These are phyloP conservation scores for Garrulus glandarius DNA, from an alignment of 2,797 vertebrate species.

Conservation along the genomic window DNA sequence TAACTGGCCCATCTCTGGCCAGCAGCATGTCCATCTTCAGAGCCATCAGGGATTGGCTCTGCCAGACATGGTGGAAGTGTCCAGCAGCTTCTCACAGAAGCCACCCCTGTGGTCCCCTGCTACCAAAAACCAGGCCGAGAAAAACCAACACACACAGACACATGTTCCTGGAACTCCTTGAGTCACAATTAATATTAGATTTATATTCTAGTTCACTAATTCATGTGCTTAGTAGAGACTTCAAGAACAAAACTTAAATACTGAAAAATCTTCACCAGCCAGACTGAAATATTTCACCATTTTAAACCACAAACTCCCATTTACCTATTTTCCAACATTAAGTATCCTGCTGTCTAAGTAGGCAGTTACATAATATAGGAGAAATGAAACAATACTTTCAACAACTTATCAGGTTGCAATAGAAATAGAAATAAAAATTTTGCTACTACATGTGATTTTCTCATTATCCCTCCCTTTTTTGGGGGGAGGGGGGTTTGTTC, in stretches of 20 bases:
- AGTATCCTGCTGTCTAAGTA: not conserved
- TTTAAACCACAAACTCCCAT: not conserved
- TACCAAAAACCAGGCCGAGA: not conserved
- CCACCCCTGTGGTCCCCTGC: not conserved
- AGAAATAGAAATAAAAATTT: not conserved
- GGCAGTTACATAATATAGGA: not conserved
- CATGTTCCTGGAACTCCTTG: rapidly evolving
- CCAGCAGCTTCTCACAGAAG: not conserved
- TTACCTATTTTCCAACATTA: not conserved
- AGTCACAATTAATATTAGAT: not conserved
- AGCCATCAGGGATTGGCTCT: not conserved
- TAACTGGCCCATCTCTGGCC: not conserved
- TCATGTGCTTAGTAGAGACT: not conserved
- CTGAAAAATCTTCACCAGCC: not conserved
- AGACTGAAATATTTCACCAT: not conserved
- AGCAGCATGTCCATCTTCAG: not conserved
- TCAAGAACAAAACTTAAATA: not conserved
- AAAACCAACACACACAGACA: not conserved
- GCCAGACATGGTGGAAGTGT: not conserved
- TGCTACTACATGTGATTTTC: not conserved
- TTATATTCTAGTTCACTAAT: not conserved
- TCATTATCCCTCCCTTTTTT: not conserved
- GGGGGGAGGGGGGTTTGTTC: too few species aligned
- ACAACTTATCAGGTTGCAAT: not conserved
- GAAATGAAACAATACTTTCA: not conserved